phyloP scores from a whole-genome alignment of 2,797 vertebrate species.

The Pyrrhura leucotis region DNA sequence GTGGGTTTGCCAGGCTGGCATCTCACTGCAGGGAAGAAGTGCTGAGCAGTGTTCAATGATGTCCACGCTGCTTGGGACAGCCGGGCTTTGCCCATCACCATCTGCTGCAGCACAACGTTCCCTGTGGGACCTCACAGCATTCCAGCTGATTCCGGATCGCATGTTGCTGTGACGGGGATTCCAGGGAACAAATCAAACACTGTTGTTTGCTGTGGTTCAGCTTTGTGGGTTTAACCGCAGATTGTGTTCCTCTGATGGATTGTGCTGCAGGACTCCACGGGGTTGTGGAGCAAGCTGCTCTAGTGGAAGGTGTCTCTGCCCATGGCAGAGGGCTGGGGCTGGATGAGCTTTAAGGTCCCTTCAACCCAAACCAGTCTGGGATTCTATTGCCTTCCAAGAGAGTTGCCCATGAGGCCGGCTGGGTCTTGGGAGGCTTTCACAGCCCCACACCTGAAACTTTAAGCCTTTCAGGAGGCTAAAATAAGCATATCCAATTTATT shows the following conservation, averaged over 20 bases:
- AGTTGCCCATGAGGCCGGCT: neutral
- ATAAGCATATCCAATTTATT: conserved; percentile 30
- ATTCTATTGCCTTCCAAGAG: neutral
- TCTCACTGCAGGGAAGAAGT: neutral
- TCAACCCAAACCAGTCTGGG: neutral
- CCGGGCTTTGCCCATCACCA: neutral
- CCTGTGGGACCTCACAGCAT: neutral
- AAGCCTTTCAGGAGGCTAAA: neutral
- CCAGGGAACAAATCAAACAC: neutral
- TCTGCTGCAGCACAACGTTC: rapidly evolving
- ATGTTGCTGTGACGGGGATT: neutral
- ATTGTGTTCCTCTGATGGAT: neutral
- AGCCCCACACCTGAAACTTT: neutral
- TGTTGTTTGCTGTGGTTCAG: neutral
- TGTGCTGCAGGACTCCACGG: neutral
- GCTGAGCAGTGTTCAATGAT: rapidly evolving
- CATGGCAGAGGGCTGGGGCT: neutral
- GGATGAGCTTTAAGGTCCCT: neutral
- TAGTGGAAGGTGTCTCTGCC: neutral
- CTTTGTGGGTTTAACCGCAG: neutral
- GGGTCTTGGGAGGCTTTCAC: neutral
- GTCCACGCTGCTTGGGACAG: rapidly evolving
- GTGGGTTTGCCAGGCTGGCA: neutral
- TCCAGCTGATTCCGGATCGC: neutral
- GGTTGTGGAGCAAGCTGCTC: neutral